Evolutionary conservation across 2,888 invertebrate genomes (phyloP).

Genomic region (Atherix ibis): DNA sequence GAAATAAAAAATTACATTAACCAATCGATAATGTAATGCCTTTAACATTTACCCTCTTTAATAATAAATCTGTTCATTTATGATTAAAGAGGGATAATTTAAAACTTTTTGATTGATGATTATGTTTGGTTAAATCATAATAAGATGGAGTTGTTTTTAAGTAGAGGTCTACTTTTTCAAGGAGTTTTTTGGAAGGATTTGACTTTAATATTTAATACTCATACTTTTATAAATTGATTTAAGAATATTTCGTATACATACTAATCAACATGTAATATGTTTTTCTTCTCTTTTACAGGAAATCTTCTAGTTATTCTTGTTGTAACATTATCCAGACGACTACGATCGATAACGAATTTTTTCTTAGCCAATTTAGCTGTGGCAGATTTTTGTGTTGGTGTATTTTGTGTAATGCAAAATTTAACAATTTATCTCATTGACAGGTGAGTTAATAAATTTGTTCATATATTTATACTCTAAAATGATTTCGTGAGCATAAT

Average conservation of each 20-base stretch:
- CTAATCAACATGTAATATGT: not conserved
- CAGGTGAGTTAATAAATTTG: constrained; percentile 46
- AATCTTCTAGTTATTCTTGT: constrained; percentile 77
- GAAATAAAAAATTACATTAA: too few species aligned
- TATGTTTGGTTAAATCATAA: too few species aligned
- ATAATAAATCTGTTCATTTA: too few species aligned
- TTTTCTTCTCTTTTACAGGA: constrained; percentile 41
- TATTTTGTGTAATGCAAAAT: constrained; percentile 84
- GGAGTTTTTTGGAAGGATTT: not conserved
- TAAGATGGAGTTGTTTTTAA: too few species aligned
- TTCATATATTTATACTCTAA: too few species aligned
- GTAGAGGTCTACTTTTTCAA: too few species aligned
- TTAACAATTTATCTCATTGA: constrained; percentile 64
- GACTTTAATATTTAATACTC: not conserved
- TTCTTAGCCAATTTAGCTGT: constrained; percentile 80
- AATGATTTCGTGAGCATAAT: too few species aligned
- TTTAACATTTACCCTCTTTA: too few species aligned
- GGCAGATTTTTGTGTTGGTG: constrained; percentile 82
- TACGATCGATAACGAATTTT: constrained; percentile 81
- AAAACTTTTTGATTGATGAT: too few species aligned
- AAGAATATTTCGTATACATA: too few species aligned
- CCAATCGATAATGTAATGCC: too few species aligned
- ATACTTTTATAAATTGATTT: not conserved
- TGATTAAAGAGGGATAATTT: too few species aligned
- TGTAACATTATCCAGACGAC: constrained; percentile 61